Evolutionary conservation across 2,888 invertebrate species (phyloP).

Genomic region (Rhodophaea formosa): DNA sequence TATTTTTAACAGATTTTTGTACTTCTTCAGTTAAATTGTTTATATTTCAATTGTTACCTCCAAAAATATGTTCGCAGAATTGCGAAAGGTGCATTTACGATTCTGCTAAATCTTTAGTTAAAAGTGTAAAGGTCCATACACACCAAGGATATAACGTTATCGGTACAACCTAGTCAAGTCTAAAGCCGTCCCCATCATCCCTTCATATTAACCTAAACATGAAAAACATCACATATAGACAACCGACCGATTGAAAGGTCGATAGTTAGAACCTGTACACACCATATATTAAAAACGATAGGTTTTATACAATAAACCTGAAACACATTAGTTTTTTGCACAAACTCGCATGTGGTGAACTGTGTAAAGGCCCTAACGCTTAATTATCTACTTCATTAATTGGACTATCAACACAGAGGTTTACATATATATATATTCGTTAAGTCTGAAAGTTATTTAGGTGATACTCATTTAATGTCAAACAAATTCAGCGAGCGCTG

Average conservation of each 20-base stretch:
- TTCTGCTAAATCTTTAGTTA: not conserved
- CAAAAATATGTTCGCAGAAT: slow-evolving; percentile 22
- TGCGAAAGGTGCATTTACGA: slow-evolving; percentile 4
- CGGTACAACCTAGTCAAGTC: not conserved
- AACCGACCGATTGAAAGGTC: not conserved
- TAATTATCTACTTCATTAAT: no score
- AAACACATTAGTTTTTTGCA: no score
- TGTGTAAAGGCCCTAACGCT: no score
- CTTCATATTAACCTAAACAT: not conserved
- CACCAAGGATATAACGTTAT: not conserved
- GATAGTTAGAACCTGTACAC: no score
- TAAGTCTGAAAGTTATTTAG: no score
- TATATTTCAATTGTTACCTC: slow-evolving; percentile 2
- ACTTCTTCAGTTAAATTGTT: slow-evolving; percentile 36
- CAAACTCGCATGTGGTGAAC: no score
- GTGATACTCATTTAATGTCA: no score
- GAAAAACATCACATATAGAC: not conserved
- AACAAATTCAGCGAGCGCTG: no score
- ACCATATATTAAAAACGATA: no score
- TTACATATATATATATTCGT: no score
- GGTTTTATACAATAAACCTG: no score
- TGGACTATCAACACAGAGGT: no score
- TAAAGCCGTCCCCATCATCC: not conserved
- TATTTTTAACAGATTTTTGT: slow-evolving; percentile 29
- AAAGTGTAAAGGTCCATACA: not conserved